Evolutionary conservation across 2,113 vertebrate species (phyloP).

Genomic region (Centrocercus urophasianus): DNA sequence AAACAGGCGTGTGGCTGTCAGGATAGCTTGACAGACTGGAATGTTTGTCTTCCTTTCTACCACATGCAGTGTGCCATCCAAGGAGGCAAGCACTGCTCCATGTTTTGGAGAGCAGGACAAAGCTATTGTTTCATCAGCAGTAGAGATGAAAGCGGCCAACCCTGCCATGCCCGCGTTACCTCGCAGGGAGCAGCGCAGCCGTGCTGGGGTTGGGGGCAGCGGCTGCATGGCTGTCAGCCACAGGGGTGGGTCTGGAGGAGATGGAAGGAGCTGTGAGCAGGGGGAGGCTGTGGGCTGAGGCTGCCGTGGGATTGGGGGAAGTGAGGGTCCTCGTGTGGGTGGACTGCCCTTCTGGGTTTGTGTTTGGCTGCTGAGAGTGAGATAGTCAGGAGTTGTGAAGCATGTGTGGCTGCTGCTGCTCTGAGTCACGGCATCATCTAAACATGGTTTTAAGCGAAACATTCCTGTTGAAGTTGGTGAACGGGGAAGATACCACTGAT

Average conservation of each 20-base stretch:
- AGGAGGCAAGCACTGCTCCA: neutral
- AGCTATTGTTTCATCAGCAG: slow-evolving; percentile 40
- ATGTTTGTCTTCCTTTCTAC: neutral
- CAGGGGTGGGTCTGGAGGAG: neutral
- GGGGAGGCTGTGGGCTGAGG: neutral
- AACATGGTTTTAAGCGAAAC: neutral
- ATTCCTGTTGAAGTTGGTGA: neutral
- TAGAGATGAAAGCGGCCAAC: neutral
- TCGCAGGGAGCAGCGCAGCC: too few relatives aligned
- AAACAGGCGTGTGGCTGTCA: slow-evolving; percentile 31
- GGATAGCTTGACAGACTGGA: slow-evolving; percentile 40
- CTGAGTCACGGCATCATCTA: fast-evolving
- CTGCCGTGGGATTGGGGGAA: neutral
- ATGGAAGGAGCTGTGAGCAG: neutral
- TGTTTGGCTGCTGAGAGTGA: neutral
- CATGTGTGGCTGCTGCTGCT: neutral
- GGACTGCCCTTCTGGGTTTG: neutral
- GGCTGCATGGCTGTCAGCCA: too few relatives aligned
- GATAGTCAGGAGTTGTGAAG: neutral
- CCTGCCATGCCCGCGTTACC: neutral
- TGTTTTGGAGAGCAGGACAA: neutral
- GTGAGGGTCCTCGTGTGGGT: neutral
- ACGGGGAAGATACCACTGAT: neutral
- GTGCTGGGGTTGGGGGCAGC: too few relatives aligned
- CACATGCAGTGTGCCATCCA: neutral